Percentiles rank a stretch among this genome's conserved stretches.
Evolutionary conservation across 2,888 invertebrate genomes (phyloP).

Genomic region (Linyphia triangularis): DNA sequence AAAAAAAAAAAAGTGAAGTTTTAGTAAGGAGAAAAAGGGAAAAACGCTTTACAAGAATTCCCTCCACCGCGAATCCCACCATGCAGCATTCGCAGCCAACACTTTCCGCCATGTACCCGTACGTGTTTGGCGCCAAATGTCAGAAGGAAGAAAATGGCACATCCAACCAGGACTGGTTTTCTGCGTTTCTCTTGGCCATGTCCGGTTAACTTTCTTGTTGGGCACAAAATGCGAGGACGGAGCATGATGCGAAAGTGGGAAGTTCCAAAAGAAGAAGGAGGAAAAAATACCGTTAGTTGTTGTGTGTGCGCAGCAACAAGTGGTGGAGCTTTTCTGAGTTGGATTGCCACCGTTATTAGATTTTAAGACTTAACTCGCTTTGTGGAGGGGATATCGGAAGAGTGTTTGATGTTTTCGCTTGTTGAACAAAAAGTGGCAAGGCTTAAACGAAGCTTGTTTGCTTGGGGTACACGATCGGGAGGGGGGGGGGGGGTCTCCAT

Average conservation of each 20-base stretch:
- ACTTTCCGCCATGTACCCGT: slow-evolving; percentile 43
- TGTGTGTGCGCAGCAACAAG: not conserved
- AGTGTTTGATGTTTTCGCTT: not conserved
- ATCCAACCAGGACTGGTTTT: slow-evolving; percentile 34
- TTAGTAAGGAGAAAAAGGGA: not conserved
- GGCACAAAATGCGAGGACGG: not conserved
- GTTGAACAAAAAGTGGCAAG: not conserved
- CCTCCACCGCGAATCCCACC: slow-evolving; percentile 3
- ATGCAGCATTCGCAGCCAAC: slow-evolving; percentile 45
- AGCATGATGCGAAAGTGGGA: not conserved
- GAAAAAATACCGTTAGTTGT: not conserved
- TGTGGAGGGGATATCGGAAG: not conserved
- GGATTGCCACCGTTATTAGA: no score
- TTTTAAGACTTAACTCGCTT: not conserved
- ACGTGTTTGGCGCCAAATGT: slow-evolving; percentile 57
- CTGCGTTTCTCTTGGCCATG: not conserved
- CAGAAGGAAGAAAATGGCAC: slow-evolving; percentile 43
- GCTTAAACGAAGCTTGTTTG: no score
- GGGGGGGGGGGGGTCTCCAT: no score
- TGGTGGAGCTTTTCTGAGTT: not conserved
- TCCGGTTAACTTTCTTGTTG: not conserved
- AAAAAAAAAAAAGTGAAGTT: no score
- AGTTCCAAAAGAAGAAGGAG: not conserved
- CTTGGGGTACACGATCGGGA: no score
- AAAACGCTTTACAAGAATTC: not conserved